Conservation (phyloP, 2,113 vertebrate genomes). For the Oreochromis niloticus region DNA sequence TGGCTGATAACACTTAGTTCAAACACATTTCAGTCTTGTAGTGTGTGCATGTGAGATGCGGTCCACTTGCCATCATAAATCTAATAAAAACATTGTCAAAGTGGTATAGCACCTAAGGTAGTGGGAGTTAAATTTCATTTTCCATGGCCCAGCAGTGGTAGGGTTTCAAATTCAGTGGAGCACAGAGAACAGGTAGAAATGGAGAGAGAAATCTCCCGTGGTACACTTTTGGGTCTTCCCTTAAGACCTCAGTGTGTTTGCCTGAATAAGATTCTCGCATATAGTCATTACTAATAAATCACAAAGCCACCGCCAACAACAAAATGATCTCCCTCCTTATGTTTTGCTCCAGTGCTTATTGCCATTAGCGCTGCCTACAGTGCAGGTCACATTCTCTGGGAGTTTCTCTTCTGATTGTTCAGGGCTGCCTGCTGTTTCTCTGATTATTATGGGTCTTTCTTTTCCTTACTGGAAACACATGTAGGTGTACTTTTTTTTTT, state of each 20-base stretch:
- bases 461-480: slow-evolving; percentile 12
- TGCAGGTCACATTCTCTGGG: neutral
- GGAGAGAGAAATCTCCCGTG: slow-evolving; percentile 2
- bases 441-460: slow-evolving; percentile 2
- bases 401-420: neutral
- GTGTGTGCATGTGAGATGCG: neutral
- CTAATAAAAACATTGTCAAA: neutral
- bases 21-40: neutral
- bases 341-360: slow-evolving; percentile 20
- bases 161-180: slow-evolving; percentile 1
- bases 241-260: neutral
- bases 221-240: neutral
- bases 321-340: neutral
- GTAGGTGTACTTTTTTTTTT: neutral
- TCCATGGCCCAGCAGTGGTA: neutral
- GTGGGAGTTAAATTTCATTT: slow-evolving; percentile 40
- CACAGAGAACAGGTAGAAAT: slow-evolving; percentile 1
- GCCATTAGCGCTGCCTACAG: slow-evolving; percentile 11
- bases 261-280: neutral
- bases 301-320: neutral
- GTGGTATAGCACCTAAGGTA: slow-evolving; percentile 1
- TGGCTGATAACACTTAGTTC: neutral
- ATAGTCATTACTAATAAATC: slow-evolving; percentile 1
- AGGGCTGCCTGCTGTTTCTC: neutral
- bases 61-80: neutral